These are phyloP conservation scores for Rhinella marina DNA, from an alignment of 2,797 vertebrate species.

Conservation along the genomic window DNA sequence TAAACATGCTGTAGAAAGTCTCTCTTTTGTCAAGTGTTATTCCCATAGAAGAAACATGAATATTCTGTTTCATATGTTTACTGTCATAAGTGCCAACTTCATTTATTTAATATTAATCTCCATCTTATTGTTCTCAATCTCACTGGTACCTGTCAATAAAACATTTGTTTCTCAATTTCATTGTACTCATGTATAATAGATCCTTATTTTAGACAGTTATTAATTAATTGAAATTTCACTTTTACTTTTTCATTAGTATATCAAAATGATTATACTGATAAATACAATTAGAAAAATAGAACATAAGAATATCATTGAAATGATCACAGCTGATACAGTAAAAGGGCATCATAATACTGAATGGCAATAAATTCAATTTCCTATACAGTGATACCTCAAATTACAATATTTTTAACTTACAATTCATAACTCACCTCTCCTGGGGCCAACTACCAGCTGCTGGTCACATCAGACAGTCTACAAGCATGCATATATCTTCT, in stretches of 20 bases:
- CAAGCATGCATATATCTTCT: too few relatives aligned
- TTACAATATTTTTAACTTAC: too few relatives aligned
- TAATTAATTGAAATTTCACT: neutral
- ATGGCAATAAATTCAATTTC: neutral
- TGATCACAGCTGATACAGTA: neutral
- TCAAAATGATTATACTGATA: neutral
- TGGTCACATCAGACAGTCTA: too few relatives aligned
- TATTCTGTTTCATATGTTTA: conserved; percentile 78
- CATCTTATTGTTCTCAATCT: conserved; percentile 46
- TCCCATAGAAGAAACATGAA: conserved; percentile 79
- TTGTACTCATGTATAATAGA: conserved; percentile 27
- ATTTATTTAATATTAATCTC: conserved; percentile 72
- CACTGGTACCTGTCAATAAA: conserved; percentile 30
- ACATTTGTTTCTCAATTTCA: conserved; percentile 12
- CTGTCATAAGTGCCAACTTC: conserved; percentile 70
- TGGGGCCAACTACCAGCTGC: too few relatives aligned
- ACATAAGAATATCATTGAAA: neutral
- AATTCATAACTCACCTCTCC: too few relatives aligned
- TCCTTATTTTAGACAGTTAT: conserved; percentile 20
- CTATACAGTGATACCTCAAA: neutral
- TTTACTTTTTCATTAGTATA: neutral
- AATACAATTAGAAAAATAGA: neutral
- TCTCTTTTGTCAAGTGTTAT: conserved; percentile 80
- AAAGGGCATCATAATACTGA: too few relatives aligned
- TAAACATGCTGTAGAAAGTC: conserved; percentile 78